A percentile compares a stretch with the other conserved stretches of the same genome.
These are phyloP conservation scores for Drosophila murphyi DNA, from an alignment of 1,140 invertebrate species.

Conservation along the genomic window DNA sequence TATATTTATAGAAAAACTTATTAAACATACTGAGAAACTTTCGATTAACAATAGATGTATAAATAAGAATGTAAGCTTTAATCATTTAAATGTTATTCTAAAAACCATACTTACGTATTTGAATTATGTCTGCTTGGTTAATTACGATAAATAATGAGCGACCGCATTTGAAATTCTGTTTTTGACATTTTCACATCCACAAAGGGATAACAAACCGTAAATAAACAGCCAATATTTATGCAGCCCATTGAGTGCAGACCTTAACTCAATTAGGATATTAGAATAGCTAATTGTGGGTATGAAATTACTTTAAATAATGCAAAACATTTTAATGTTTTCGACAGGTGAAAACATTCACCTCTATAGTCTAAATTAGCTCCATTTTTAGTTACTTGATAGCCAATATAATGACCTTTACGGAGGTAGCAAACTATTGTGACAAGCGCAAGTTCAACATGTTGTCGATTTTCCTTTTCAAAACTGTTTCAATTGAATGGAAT, in stretches of 20 bases:
- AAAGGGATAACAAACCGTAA: constrained; percentile 25
- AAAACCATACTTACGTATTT: background rate
- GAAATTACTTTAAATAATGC: constrained; percentile 36
- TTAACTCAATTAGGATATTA: constrained; percentile 39
- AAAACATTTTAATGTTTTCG: constrained; percentile 14
- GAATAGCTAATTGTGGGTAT: constrained; percentile 35
- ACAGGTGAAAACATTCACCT: constrained; percentile 26
- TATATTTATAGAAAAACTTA: background rate
- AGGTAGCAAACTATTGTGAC: background rate
- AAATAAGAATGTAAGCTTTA: background rate
- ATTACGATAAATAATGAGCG: constrained; percentile 36
- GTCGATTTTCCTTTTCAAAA: constrained; percentile 5
- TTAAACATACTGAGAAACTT: background rate
- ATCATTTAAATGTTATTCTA: background rate
- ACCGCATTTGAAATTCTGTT: constrained; percentile 38
- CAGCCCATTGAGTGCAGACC: constrained; percentile 45
- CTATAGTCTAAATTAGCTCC: too few relatives aligned
- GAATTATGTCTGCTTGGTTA: constrained; percentile 40
- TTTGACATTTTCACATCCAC: constrained; percentile 28
- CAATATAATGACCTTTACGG: background rate
- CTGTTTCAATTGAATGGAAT: constrained; percentile 71
- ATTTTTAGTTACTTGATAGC: background rate
- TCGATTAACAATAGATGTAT: background rate
- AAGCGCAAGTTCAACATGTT: background rate
- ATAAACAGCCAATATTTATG: constrained; percentile 35